Evolutionary conservation across 1,140 invertebrate species (phyloP).

Genomic region (Eurosta solidaginis): DNA sequence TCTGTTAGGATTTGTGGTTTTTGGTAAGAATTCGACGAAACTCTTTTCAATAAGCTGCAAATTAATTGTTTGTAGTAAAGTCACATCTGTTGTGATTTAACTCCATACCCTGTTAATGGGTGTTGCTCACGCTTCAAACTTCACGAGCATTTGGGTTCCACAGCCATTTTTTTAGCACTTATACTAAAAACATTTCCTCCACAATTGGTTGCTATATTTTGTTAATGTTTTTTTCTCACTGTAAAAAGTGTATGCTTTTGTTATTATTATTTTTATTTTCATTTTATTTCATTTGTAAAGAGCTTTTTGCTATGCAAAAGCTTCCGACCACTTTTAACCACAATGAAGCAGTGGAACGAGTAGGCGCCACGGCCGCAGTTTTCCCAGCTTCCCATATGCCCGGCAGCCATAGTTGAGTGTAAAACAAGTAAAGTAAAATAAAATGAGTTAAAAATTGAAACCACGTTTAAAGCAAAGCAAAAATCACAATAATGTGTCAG

Average conservation of each 20-base stretch:
- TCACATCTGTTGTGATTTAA: no score
- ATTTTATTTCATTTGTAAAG: no score
- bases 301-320: background rate
- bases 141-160: constrained; percentile 6
- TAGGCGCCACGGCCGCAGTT: background rate
- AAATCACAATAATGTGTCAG: constrained; percentile 27
- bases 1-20: no score
- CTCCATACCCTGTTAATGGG: no score
- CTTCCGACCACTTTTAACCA: background rate
- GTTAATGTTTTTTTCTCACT: background rate
- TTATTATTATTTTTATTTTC: background rate
- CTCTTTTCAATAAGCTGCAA: background rate
- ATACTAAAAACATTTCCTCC: background rate
- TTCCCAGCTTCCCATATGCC: background rate
- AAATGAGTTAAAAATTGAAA: background rate
- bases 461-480: constrained; percentile 1
- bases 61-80: background rate
- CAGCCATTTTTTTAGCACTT: background rate
- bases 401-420: background rate
- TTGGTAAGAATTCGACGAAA: no score
- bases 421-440: background rate
- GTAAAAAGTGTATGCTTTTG: background rate
- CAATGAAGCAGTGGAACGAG: background rate
- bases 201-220: constrained; percentile 9
- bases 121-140: background rate